A percentile compares a stretch with the other conserved stretches of the same genome.
Conservation (phyloP, 2,888 invertebrate genomes). For the Melanargia galathea region DNA sequence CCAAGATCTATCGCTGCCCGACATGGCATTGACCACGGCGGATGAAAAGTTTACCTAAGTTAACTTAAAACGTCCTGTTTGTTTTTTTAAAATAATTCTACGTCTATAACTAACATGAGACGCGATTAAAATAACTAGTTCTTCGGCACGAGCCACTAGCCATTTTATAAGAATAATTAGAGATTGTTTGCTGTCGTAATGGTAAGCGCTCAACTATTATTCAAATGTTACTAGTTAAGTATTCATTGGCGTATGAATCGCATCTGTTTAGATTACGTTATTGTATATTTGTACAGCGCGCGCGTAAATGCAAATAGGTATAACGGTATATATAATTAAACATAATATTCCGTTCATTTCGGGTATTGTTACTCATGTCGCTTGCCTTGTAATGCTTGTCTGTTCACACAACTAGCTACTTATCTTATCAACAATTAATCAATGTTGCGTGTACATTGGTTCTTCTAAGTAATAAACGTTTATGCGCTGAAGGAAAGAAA, state of each 20-base stretch:
- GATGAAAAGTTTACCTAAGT: too few relatives aligned
- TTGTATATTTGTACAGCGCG: neutral
- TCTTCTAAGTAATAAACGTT: too few relatives aligned
- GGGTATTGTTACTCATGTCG: neutral
- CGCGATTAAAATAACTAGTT: too few relatives aligned
- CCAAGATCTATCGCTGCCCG: too few relatives aligned
- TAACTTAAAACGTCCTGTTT: too few relatives aligned
- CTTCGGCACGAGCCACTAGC: too few relatives aligned
- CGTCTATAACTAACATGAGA: too few relatives aligned
- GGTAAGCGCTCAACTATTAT: neutral
- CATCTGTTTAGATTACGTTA: constrained; percentile 1
- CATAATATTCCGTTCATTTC: neutral
- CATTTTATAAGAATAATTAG: neutral
- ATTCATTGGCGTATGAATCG: neutral
- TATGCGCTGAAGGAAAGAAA: too few relatives aligned
- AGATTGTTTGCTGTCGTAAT: too few relatives aligned
- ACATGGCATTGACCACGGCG: too few relatives aligned
- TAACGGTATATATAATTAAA: too few relatives aligned
- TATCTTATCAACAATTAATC: neutral
- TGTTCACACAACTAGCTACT: neutral
- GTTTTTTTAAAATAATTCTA: too few relatives aligned
- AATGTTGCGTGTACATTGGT: neutral
- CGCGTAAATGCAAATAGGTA: neutral
- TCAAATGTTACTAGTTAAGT: neutral
- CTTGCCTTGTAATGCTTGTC: neutral